Conservation (phyloP, 2,797 vertebrate genomes). For the Amblyraja radiata region DNA sequence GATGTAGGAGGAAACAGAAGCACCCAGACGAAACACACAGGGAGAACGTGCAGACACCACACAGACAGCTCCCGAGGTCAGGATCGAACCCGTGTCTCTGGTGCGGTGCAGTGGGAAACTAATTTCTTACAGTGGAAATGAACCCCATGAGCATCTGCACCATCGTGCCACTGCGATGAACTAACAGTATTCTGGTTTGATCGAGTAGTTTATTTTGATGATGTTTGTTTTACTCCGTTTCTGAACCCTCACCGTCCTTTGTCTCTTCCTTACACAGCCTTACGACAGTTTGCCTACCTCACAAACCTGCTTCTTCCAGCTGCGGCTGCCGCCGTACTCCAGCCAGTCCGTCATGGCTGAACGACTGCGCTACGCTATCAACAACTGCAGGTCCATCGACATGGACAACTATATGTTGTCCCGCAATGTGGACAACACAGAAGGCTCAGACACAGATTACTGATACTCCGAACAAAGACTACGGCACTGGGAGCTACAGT, state of each 20-base stretch:
- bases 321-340: constrained; percentile 70
- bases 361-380: constrained; percentile 74
- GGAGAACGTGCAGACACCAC: too few species aligned
- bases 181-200: neutral
- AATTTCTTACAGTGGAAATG: too few species aligned
- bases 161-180: neutral
- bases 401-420: constrained; percentile 80
- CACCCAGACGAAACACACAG: too few species aligned
- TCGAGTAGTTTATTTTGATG: neutral
- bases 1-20: too few species aligned
- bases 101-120: too few species aligned
- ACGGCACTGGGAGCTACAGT: constrained; percentile 43
- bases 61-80: too few species aligned
- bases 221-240: neutral
- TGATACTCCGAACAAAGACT: constrained; percentile 50
- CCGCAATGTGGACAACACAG: constrained; percentile 69
- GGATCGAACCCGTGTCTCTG: too few species aligned
- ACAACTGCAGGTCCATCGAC: constrained; percentile 74
- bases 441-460: constrained; percentile 75
- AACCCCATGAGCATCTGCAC: too few species aligned
- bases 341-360: constrained; percentile 72
- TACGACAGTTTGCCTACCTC: constrained; percentile 78
- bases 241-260: neutral
- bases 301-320: constrained; percentile 77
- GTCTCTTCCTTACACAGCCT: constrained; percentile 57